Evolutionary conservation across 2,888 invertebrate species (phyloP).

Genomic region (Protophormia terraenovae): DNA sequence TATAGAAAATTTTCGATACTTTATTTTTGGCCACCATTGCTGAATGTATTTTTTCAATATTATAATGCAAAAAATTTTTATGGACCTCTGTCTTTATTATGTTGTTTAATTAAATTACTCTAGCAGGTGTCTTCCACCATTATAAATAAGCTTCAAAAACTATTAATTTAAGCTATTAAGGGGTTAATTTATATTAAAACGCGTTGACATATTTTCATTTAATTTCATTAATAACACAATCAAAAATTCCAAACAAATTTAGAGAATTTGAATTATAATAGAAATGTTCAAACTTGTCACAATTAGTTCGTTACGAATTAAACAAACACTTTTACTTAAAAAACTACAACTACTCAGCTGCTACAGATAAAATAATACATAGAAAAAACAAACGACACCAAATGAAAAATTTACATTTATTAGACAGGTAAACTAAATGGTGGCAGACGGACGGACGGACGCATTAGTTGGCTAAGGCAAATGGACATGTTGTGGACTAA

Average conservation of each 20-base stretch:
- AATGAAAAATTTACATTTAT: neutral
- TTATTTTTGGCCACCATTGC: no score
- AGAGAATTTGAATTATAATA: constrained; percentile 42
- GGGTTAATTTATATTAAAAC: neutral
- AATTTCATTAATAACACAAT: neutral
- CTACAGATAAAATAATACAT: constrained; percentile 24
- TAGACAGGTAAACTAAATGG: constrained; percentile 17
- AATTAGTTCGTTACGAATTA: constrained; percentile 52
- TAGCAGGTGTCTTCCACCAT: neutral
- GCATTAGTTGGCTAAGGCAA: neutral
- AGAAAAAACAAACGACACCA: no score
- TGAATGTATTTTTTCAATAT: no score
- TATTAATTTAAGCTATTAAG: neutral
- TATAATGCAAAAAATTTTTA: no score
- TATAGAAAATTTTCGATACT: no score
- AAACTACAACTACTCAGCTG: neutral
- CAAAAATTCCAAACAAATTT: neutral
- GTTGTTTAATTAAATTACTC: neutral
- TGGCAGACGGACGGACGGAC: neutral
- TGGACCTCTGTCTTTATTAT: no score
- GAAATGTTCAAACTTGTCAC: constrained; percentile 51
- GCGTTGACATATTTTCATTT: constrained; percentile 31
- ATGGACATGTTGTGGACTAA: neutral
- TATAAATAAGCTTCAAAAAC: neutral
- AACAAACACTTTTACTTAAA: constrained; percentile 54